Evolutionary conservation across 2,113 vertebrate species (phyloP), one percentile per base, ranked within the genome.

Genomic region (Isichthys henryi): DNA sequence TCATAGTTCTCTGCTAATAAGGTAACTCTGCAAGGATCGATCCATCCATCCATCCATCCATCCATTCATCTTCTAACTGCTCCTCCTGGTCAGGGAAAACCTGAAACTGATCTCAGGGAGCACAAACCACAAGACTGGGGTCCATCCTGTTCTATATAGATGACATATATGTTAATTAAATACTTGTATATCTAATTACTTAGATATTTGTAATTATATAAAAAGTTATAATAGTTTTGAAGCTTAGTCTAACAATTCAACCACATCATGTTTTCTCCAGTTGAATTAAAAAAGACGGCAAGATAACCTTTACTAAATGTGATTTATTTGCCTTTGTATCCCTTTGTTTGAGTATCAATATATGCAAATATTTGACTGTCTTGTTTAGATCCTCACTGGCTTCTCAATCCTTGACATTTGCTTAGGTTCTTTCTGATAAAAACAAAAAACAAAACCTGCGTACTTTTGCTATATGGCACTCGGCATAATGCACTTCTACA

Each of bases 331-430:
- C 49, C 27, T 53, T 53, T 87, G 39, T n/a, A 43, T 87, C 6
- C 50, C 13, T 19, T 87, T 87, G 56, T 53, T 56, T 50, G 5
- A 50, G 13, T 35, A 56, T 48, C 31, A 53, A 56, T 87, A 86
- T 52, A 53, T 53, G 85, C 1, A 23, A 35, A 35, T 43, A 31
- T 53, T 35, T 17, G 50, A 15, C 31, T 53, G 50, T 27, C 48
- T 53, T 50, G 48, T 86, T 86, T 52, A 50, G 50, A 52, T 49
- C 85, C 46, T 86, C 85, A 86, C 11, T 53, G 85, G 50, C 2
- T 43, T 87, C 50, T 87, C 56, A 87, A 87, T 86, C 84, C 84
- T 84, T 86, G 48, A 10, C 11, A 86, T 49, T 50, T 52, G 84
- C n/a, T 85, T 15, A 31, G 31, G 46, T 86, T 86, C 48, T 86